These are phyloP conservation scores for Acanthococcus lagerstroemiae DNA, from an alignment of 2,888 invertebrate genomes.

Conservation along the genomic window DNA sequence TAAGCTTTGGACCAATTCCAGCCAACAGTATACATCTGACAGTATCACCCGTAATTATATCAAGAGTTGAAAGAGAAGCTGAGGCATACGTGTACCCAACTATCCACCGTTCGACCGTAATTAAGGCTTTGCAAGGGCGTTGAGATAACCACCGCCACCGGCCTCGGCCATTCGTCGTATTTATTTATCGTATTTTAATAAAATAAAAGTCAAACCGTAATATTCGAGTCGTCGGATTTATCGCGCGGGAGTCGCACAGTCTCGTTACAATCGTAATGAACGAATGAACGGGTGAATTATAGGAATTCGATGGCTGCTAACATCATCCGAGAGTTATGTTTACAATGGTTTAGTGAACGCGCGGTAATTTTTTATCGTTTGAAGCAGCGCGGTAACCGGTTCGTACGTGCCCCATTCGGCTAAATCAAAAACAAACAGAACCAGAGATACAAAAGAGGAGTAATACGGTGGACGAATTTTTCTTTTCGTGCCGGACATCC, in stretches of 20 bases:
- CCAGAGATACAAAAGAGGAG: too few species aligned
- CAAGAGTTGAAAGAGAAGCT: slow-evolving; percentile 2
- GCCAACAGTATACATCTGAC: slow-evolving; percentile 11
- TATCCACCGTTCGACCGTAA: slow-evolving; percentile 10
- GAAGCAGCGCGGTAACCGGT: too few species aligned
- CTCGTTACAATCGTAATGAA: not conserved
- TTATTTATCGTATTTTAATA: slow-evolving; percentile 24
- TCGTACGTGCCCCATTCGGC: too few species aligned
- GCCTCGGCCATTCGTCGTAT: not conserved
- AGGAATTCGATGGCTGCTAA: slow-evolving; percentile 14
- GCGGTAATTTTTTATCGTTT: too few species aligned
- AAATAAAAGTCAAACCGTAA: slow-evolving; percentile 21
- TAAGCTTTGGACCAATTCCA: slow-evolving; percentile 26
- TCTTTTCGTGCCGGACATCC: too few species aligned
- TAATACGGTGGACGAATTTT: too few species aligned
- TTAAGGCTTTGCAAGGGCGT: slow-evolving; percentile 24
- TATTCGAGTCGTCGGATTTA: not conserved
- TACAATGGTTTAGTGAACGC: slow-evolving; percentile 7
- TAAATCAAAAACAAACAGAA: too few species aligned
- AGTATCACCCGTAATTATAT: slow-evolving; percentile 23
- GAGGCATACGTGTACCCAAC: not conserved
- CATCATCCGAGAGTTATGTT: slow-evolving; percentile 6
- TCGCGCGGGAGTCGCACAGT: not conserved
- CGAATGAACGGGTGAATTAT: not conserved
- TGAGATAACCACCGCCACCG: slow-evolving; percentile 16